phyloP scores from a whole-genome alignment of 2,888 invertebrate species.

The Cremastinae sp. region DNA sequence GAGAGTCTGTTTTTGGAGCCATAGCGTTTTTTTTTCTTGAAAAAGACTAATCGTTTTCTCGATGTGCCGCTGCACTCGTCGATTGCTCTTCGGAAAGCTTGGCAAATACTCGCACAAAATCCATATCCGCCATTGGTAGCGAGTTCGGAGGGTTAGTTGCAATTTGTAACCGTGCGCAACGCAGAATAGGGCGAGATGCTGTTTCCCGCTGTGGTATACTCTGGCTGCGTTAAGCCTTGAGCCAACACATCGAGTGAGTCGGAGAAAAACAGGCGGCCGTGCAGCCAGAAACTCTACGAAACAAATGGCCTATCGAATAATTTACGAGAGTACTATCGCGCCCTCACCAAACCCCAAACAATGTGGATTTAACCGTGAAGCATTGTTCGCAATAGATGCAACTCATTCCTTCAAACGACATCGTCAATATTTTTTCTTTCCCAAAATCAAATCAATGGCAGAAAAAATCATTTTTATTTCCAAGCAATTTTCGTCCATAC shows the following conservation, averaged over 20 bases:
- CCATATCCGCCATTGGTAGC: constrained; percentile 9
- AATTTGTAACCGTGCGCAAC: constrained; percentile 20
- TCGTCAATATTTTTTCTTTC: background rate
- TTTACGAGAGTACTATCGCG: constrained; percentile 46
- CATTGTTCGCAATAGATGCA: constrained; percentile 11
- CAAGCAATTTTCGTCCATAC: too few relatives aligned
- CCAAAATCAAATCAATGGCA: background rate
- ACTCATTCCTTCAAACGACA: background rate
- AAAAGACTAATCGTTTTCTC: background rate
- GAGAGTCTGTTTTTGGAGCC: too few relatives aligned
- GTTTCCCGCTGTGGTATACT: constrained; percentile 12
- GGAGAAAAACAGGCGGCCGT: constrained; percentile 21
- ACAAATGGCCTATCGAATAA: constrained; percentile 46
- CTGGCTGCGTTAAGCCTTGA: constrained; percentile 7
- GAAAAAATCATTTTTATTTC: too few relatives aligned
- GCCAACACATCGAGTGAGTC: constrained; percentile 22
- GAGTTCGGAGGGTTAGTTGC: constrained; percentile 13
- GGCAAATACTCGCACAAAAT: constrained; percentile 39
- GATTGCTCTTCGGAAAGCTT: constrained; percentile 20
- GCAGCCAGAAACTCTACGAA: constrained; percentile 8
- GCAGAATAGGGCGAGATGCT: constrained; percentile 5
- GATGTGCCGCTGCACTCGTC: constrained; percentile 22
- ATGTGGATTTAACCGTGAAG: constrained; percentile 34
- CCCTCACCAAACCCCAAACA: constrained; percentile 31
- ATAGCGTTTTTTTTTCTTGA: constrained; percentile 6